These are phyloP conservation scores for rabbit (Oryctolagus cuniculus) DNA, from an alignment of 2,113 vertebrate genomes.

Conservation along the genomic window mOryCun1.1 NC_091437.1:102713001-102713500, in stretches of 20 bases:
- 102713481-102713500: not conserved
- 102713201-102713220: not conserved
- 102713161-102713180: not conserved
- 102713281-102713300: not conserved
- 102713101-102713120: no score
- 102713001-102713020: no score
- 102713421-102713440: not conserved
- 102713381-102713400: not conserved
- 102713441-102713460: not conserved
- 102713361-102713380: not conserved
- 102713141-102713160: not conserved
- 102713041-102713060: no score
- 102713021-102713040: no score
- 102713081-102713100: no score
- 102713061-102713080: no score
- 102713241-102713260: not conserved
- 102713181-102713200: not conserved
- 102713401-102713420: not conserved
- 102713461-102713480: not conserved
- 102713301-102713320: not conserved
- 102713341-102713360: not conserved
- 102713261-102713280: not conserved
- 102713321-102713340: not conserved
- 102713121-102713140: not conserved
- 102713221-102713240: not conserved